A percentile compares a stretch with the other conserved stretches of the same genome.
These are phyloP conservation scores for Rosalia funebris DNA, from an alignment of 2,888 invertebrate species.

Conservation along the genomic window DNA sequence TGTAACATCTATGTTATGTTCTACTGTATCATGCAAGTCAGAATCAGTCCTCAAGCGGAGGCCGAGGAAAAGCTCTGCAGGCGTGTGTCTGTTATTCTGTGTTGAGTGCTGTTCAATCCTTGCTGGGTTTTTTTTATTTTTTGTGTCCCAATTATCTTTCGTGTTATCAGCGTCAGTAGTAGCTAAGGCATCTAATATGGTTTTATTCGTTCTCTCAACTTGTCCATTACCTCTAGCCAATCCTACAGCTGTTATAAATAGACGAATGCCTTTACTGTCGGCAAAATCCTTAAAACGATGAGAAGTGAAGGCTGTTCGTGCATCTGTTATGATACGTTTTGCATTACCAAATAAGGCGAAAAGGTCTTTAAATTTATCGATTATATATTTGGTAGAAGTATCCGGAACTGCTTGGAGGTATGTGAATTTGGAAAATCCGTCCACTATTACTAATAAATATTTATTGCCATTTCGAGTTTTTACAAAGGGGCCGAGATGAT, in stretches of 20 bases:
- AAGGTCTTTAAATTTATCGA: background rate
- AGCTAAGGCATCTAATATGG: slow-evolving; percentile 27
- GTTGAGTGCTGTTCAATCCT: slow-evolving; percentile 41
- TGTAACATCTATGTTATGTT: slow-evolving; percentile 30
- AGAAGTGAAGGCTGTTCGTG: slow-evolving; percentile 57
- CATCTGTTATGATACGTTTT: slow-evolving; percentile 38
- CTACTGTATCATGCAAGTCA: slow-evolving; percentile 22
- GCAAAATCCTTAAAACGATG: slow-evolving; percentile 53
- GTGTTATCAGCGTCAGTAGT: slow-evolving; percentile 23
- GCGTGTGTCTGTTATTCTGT: slow-evolving; percentile 33
- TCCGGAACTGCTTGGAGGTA: background rate
- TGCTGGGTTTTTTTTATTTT: slow-evolving; percentile 36
- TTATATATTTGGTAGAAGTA: background rate
- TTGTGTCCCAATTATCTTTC: slow-evolving; percentile 40
- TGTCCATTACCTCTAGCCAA: background rate
- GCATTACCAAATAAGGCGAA: background rate
- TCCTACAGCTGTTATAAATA: background rate
- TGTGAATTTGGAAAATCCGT: background rate
- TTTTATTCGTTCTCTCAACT: slow-evolving; percentile 45
- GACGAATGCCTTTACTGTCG: slow-evolving; percentile 35
- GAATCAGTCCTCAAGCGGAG: slow-evolving; percentile 27
- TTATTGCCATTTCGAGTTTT: background rate
- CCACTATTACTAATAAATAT: background rate
- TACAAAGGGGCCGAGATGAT: background rate
- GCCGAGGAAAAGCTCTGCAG: slow-evolving; percentile 22